Percentiles rank a stretch among this genome's conserved stretches.
phyloP scores from a whole-genome alignment of 2,797 vertebrate species.

The Holocentrus rufus region DNA sequence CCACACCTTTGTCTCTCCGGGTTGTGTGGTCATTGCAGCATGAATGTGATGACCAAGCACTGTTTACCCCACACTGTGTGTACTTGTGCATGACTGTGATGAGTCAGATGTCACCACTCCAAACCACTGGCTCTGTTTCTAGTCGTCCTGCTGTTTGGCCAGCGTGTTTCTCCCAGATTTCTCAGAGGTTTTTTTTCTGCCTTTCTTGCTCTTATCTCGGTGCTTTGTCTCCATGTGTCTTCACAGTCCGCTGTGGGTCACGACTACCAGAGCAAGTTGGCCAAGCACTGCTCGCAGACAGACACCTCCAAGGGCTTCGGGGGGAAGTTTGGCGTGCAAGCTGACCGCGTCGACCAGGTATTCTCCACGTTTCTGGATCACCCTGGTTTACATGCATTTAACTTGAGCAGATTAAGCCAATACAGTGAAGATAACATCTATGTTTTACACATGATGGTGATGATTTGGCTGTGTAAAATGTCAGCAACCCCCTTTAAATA shows the following conservation, averaged over 20 bases:
- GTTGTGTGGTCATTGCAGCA: constrained; percentile 13
- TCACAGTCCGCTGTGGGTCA: constrained; percentile 93
- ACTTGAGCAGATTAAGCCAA: no score
- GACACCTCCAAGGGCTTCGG: constrained; percentile 94
- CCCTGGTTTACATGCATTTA: not conserved
- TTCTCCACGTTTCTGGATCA: not conserved
- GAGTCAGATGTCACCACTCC: constrained; percentile 42
- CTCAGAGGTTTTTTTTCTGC: not conserved
- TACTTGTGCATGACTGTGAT: constrained; percentile 21
- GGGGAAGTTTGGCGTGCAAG: constrained; percentile 94
- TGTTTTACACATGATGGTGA: no score
- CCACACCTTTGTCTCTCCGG: constrained; percentile 27
- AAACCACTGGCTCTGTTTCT: constrained; percentile 9
- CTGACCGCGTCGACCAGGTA: constrained; percentile 95
- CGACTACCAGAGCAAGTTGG: constrained; percentile 91
- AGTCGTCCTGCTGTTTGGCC: constrained; percentile 4
- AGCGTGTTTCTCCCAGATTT: not conserved
- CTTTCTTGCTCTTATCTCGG: not conserved
- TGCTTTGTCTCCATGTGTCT: constrained; percentile 11
- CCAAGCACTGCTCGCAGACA: constrained; percentile 94
- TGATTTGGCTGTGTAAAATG: no score
- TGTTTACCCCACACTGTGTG: constrained; percentile 47
- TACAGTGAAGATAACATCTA: no score
- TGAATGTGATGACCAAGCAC: constrained; percentile 64
- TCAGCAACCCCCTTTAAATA: no score